Conservation (phyloP, 2,888 invertebrate genomes). For the Rhogogaster chlorosoma region DNA sequence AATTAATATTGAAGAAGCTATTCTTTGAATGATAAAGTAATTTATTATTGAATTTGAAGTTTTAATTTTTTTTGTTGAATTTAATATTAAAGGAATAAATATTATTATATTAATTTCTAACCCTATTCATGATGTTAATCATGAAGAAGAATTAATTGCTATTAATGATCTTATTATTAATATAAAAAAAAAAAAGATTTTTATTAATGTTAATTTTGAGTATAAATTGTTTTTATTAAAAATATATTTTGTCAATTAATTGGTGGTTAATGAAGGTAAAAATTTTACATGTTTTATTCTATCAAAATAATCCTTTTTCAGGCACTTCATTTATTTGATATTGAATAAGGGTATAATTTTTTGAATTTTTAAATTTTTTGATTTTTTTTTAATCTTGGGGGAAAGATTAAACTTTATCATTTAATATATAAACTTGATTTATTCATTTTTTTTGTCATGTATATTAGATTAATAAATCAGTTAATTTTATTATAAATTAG, state of each 20-base stretch:
- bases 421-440: no score
- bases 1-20: constrained; percentile 80
- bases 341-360: no score
- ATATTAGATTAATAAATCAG: no score
- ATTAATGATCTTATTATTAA: constrained; percentile 79
- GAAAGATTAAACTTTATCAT: no score
- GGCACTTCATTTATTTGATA: constrained; percentile 79
- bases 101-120: constrained; percentile 83
- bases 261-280: constrained; percentile 8
- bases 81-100: constrained; percentile 81
- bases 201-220: constrained; percentile 63
- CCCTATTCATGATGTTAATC: constrained; percentile 81
- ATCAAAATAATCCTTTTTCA: constrained; percentile 84
- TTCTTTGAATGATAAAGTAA: constrained; percentile 82
- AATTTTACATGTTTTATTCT: constrained; percentile 76
- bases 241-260: background rate
- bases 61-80: constrained; percentile 65
- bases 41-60: constrained; percentile 81
- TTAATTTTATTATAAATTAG: no score
- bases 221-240: background rate
- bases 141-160: constrained; percentile 78
- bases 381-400: no score
- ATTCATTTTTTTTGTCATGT: no score
- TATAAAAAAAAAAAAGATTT: constrained; percentile 79
- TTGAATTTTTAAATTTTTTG: no score